Percentiles rank a stretch among this genome's conserved stretches.
Evolutionary conservation across 2,888 invertebrate species (phyloP).

Genomic region (Rhagophthalmus giganteus): DNA sequence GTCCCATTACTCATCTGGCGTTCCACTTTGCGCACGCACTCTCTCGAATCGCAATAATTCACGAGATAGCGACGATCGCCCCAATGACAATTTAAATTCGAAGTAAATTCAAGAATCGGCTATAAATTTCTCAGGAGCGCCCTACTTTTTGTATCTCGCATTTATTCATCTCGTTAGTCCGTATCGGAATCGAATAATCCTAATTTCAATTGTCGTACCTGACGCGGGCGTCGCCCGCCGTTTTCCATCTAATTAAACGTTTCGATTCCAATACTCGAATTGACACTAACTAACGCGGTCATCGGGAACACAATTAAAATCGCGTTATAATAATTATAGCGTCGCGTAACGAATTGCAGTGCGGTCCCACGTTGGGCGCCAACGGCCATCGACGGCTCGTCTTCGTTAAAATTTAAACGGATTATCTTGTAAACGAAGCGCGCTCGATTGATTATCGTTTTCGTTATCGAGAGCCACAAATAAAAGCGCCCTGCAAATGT

Average conservation of each 20-base stretch:
- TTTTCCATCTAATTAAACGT: not conserved
- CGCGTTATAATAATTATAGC: too few species aligned
- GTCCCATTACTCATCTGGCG: slow-evolving; percentile 45
- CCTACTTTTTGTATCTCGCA: slow-evolving; percentile 13
- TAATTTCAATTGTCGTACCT: slow-evolving; percentile 4
- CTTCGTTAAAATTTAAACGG: too few species aligned
- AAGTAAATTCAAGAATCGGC: slow-evolving; percentile 23
- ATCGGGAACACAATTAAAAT: too few species aligned
- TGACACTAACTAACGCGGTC: too few species aligned
- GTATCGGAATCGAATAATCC: slow-evolving; percentile 10
- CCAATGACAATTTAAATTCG: slow-evolving; percentile 37
- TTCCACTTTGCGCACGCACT: slow-evolving; percentile 39
- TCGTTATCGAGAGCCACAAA: too few species aligned
- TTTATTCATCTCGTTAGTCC: slow-evolving; percentile 10
- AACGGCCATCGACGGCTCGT: too few species aligned
- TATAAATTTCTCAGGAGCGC: slow-evolving; percentile 32
- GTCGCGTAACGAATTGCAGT: too few species aligned
- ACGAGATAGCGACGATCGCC: slow-evolving; percentile 38
- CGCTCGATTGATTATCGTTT: not conserved
- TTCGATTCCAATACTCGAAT: too few species aligned
- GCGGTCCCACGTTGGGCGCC: too few species aligned
- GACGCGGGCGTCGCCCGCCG: not conserved
- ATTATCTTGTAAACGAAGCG: too few species aligned
- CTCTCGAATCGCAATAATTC: slow-evolving; percentile 43
- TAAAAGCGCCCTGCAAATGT: too few species aligned